Evolutionary conservation across 2,113 vertebrate genomes (phyloP).

Genomic region (Pterocles gutturalis): DNA sequence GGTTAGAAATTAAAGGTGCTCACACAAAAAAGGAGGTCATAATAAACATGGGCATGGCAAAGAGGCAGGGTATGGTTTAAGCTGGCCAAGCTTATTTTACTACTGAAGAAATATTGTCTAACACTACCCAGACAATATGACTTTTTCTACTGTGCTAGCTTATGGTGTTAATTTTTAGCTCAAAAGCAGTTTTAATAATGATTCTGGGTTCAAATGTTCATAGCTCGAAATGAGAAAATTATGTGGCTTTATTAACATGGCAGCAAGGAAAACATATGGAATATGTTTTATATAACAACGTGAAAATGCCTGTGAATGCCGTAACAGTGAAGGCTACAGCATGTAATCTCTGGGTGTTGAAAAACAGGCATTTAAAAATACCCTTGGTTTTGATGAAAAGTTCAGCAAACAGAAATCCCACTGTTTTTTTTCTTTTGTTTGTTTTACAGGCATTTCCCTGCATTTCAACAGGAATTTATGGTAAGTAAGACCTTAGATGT

Average conservation of each 20-base stretch:
- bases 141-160: not conserved
- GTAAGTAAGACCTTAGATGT: constrained; percentile 78
- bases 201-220: not conserved
- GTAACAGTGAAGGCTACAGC: not conserved
- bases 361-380: not conserved
- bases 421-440: constrained; percentile 43
- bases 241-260: not conserved
- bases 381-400: not conserved
- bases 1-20: not conserved
- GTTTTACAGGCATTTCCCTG: constrained; percentile 95
- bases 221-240: not conserved
- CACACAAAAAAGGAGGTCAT: not conserved
- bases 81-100: not conserved
- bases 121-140: not conserved
- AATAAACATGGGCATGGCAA: not conserved
- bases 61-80: not conserved
- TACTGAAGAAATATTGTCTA: not conserved
- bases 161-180: not conserved
- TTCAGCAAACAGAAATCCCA: not conserved
- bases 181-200: not conserved
- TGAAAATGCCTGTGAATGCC: not conserved
- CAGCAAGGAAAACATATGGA: not conserved
- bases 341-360: not conserved
- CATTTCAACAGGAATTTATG: constrained; percentile 99
- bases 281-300: not conserved